Percentiles rank a stretch among this genome's conserved stretches.
These are phyloP conservation scores for Parazoanthus darwini DNA, from an alignment of 92 coral and sea anemone species.

Conservation along the genomic window DNA sequence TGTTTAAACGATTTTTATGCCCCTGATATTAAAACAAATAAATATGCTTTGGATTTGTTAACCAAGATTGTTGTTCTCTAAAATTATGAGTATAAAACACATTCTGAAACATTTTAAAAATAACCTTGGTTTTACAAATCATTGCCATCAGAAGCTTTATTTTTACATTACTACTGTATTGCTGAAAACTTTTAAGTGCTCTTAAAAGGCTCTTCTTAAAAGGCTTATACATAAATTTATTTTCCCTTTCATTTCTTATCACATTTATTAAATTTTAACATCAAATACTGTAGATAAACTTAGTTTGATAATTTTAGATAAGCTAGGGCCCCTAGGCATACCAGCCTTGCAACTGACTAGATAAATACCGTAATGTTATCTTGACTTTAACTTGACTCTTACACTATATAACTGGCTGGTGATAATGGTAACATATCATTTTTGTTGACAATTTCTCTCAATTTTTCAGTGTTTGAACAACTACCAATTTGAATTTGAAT, in stretches of 20 bases:
- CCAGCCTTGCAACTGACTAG: slow-evolving; percentile 12
- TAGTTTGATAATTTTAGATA: not conserved
- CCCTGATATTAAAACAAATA: not conserved
- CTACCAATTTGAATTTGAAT: not conserved
- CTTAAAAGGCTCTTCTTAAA: slow-evolving; percentile 20
- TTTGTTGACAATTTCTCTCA: not conserved
- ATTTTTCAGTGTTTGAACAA: slow-evolving; percentile 16
- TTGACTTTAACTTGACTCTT: slow-evolving; percentile 18
- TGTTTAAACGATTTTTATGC: slow-evolving; percentile 15
- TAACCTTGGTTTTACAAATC: slow-evolving; percentile 16
- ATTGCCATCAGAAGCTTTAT: slow-evolving; percentile 13
- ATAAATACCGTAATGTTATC: not conserved
- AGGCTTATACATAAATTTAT: slow-evolving; percentile 11
- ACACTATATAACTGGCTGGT: slow-evolving; percentile 16
- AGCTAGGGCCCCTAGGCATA: slow-evolving; percentile 4
- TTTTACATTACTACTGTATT: slow-evolving; percentile 16
- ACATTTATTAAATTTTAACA: not conserved
- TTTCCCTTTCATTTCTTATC: not conserved
- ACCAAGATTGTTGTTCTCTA: slow-evolving; percentile 18
- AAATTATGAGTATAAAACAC: slow-evolving; percentile 10
- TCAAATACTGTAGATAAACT: slow-evolving; percentile 3
- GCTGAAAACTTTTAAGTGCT: slow-evolving; percentile 7
- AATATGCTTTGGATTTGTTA: not conserved
- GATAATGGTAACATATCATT: slow-evolving; percentile 16
- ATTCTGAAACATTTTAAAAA: not conserved